Base-by-base conservation (phyloP, 2,888 invertebrate genomes). In the Anorthoa munda region DNA sequence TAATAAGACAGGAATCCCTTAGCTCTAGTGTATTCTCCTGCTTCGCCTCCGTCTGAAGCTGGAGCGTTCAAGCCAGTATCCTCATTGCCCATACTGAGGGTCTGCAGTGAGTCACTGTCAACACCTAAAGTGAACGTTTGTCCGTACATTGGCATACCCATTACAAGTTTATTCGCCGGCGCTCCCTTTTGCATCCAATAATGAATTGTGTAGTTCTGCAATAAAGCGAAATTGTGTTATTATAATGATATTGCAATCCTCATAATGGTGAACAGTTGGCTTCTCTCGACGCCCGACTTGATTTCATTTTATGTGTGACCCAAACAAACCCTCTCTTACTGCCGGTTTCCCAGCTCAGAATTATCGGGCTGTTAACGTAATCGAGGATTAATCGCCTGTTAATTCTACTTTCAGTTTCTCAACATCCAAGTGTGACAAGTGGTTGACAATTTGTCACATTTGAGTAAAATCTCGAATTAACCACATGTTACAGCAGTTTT, bases 81-180 rank as follows among this genome's bases (percentile, higher is more conserved):
- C 18, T 96, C 95, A 51, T 96, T 94, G 48, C 53, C 65, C 0
- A 50, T 23, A 31, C 79, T 66, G 15, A 82, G 73, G 2, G 87
- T 97, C 66, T 85, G 83, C 59, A 73, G 69, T 1, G 85, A 76
- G 17, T 84, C 77, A 63, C 84, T 74, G 11, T 82, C 77, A 18
- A 46, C 65, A 1, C 88, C 90, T 15, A 96, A 91, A 7, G 98
- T 97, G 91, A 99, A 99, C 0, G 98, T 97, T 90, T 99, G 99
- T 0, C 99, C 99, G 89, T 99, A 99, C 64, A 98, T 94, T 0
- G 99, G 99, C 97, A 99, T 98, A 50, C 98, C 99, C 98, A 99
- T 98, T 0, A 99, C 97, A 45, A 99, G 96, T 90, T 98, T 99
- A 45, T 97, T 97, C 0, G 98, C 96, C 0, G 98, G 98, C 0